Base-by-base conservation (phyloP, 1,140 invertebrate species). In the Cotesia vestalis region DNA sequence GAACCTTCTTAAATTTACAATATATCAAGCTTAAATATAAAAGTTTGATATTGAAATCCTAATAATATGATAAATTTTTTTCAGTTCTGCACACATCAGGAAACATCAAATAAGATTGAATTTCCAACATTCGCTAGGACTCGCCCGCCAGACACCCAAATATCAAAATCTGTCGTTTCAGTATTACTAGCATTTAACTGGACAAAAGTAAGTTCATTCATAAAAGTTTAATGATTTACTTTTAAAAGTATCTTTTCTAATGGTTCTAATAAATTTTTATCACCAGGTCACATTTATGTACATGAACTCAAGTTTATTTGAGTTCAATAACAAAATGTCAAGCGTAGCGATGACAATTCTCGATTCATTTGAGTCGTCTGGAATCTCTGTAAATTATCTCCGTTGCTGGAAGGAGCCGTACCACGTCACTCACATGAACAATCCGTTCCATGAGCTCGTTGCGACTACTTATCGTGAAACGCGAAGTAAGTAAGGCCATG, bases 51-150 rank as follows among this genome's bases (percentile, higher is more conserved):
- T 9, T 46, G 6, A 46, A 5, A 46, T 46, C 2, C 11, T 9
- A 46, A 46, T 2, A 46, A 46, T 46, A 5, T 40, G 4, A 59
- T 46, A 4, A 63, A 83, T 87, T 80, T 83, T 80, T 82, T 84
- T 5, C 88, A 96, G 95, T 96, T 93, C 82, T 96, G 95, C 83
- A 93, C 94, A 3, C 91, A 95, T 84, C 91, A 92, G 61, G 93
- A 94, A 78, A 94, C 93, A 27, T 96, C 94, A 4, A 92, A 97
- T 84, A 98, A 97, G 82, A 86, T 84, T 9, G 90, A 94, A 75
- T 99, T 96, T 85, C 91, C 96, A 11, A 98, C 97, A 3, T 98
- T 99, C 83, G 94, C 95, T 0, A 88, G 97, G 66, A 98, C 96
- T 0, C 90, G 94, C 60, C 97, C 97, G 0, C 96, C 96, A 0